phyloP scores from a whole-genome alignment of 2,113 vertebrate genomes.

The Rhabdornis inornatus region DNA sequence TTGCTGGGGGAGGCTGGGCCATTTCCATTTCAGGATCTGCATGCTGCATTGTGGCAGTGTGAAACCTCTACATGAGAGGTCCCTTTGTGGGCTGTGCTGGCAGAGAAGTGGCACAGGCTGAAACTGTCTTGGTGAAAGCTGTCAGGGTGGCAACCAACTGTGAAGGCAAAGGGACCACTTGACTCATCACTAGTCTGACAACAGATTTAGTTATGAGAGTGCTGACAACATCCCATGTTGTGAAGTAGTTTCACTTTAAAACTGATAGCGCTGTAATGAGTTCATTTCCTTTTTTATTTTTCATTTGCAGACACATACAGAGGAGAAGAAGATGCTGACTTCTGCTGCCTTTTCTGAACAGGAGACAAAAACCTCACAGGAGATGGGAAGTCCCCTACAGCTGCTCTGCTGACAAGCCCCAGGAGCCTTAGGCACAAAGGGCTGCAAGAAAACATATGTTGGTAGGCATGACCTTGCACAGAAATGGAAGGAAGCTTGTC shows the following conservation, averaged over 20 bases:
- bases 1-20: not conserved
- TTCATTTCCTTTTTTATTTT: constrained; percentile 25
- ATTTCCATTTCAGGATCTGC: not conserved
- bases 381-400: not conserved
- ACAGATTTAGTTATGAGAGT: not conserved
- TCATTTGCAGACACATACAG: not conserved
- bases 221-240: not conserved
- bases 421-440: not conserved
- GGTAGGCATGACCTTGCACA: not conserved
- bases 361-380: not conserved
- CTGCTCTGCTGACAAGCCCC: not conserved
- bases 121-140: not conserved
- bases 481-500: not conserved
- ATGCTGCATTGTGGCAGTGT: fast-evolving
- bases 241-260: constrained; percentile 24
- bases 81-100: fast-evolving
- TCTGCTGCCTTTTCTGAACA: not conserved
- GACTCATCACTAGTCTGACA: not conserved
- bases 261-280: not conserved
- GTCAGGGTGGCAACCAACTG: not conserved
- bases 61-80: fast-evolving
- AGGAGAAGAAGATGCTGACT: not conserved
- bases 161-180: not conserved
- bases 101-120: not conserved
- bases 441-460: not conserved